A percentile compares a stretch with the other conserved stretches of the same genome.
Conservation (phyloP, 2,113 vertebrate species). For the Oncorhynchus gorbuscha region DNA sequence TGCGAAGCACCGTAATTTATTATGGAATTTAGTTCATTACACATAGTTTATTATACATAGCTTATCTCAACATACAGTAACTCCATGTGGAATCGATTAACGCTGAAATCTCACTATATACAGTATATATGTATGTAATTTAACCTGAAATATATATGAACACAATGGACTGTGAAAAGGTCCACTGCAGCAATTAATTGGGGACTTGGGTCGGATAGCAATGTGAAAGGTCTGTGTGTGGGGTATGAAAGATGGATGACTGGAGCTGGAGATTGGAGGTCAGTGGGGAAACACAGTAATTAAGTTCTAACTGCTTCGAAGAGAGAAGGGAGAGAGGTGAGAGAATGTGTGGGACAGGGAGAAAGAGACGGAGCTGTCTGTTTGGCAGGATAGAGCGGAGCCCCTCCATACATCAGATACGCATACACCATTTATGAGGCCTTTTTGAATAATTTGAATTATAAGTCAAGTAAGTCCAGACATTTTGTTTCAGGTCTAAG, state of each 20-base stretch:
- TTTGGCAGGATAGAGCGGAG: constrained; percentile 43
- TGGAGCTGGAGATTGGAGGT: constrained; percentile 60
- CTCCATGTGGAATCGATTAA: constrained; percentile 3
- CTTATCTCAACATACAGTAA: not conserved
- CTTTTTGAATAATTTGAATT: constrained; percentile 14
- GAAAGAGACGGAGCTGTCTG: too few relatives aligned
- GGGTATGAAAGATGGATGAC: constrained; percentile 56
- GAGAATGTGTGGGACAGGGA: too few relatives aligned
- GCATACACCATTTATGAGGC: constrained; percentile 48
- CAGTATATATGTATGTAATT: not conserved
- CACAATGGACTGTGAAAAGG: constrained; percentile 11
- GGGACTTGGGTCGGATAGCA: constrained; percentile 24
- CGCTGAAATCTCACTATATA: constrained; percentile 11
- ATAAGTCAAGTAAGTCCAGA: too few relatives aligned
- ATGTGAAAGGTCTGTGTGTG: constrained; percentile 27
- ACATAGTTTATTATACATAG: constrained; percentile 5
- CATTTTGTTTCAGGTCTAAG: too few relatives aligned
- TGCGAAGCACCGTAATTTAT: constrained; percentile 36
- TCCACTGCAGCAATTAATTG: constrained; percentile 32
- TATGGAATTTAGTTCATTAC: constrained; percentile 47
- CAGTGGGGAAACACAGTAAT: constrained; percentile 68
- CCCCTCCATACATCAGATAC: constrained; percentile 56
- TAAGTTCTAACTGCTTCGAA: constrained; percentile 64
- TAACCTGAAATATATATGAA: not conserved
- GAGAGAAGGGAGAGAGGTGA: constrained; percentile 43